phyloP scores from a whole-genome alignment of 2,888 invertebrate species.

The Cosmopolites sordidus region DNA sequence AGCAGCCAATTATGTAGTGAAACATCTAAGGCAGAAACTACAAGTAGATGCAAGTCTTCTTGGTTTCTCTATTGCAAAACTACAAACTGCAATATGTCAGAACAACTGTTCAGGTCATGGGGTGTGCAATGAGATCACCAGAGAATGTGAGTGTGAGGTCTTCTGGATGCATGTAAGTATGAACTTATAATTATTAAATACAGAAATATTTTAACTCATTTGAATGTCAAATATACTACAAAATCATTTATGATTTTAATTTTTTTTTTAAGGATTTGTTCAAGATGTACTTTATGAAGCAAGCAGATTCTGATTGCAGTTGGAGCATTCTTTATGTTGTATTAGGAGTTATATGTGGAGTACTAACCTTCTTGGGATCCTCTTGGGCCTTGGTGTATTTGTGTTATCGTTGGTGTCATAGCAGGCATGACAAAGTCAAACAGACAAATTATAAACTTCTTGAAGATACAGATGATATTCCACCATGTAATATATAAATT shows the following conservation, averaged over 20 bases:
- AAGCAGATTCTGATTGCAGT: slow-evolving; percentile 60
- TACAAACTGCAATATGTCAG: slow-evolving; percentile 84
- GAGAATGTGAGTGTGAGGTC: slow-evolving; percentile 85
- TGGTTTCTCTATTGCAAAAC: slow-evolving; percentile 65
- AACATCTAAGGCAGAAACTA: slow-evolving; percentile 63
- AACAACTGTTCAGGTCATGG: slow-evolving; percentile 93
- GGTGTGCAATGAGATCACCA: slow-evolving; percentile 75
- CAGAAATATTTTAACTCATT: no score
- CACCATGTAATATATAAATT: slow-evolving; percentile 49
- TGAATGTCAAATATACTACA: no score
- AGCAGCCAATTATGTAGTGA: slow-evolving; percentile 62
- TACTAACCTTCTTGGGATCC: slow-evolving; percentile 54
- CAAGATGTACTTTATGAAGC: slow-evolving; percentile 40
- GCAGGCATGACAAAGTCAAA: slow-evolving; percentile 50
- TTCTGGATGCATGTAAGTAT: slow-evolving; percentile 82
- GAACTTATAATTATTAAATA: no score
- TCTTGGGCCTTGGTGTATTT: slow-evolving; percentile 63
- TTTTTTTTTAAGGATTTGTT: slow-evolving; percentile 37
- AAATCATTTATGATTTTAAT: no score
- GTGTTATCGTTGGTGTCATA: slow-evolving; percentile 54
- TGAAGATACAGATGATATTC: slow-evolving; percentile 64
- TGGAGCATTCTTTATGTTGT: slow-evolving; percentile 94
- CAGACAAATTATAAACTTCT: slow-evolving; percentile 69
- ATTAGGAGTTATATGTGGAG: slow-evolving; percentile 63
- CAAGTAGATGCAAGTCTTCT: slow-evolving; percentile 66